These are phyloP conservation scores for Otocyon megalotis DNA, from an alignment of 2,113 vertebrate species.

Conservation along the genomic window DNA sequence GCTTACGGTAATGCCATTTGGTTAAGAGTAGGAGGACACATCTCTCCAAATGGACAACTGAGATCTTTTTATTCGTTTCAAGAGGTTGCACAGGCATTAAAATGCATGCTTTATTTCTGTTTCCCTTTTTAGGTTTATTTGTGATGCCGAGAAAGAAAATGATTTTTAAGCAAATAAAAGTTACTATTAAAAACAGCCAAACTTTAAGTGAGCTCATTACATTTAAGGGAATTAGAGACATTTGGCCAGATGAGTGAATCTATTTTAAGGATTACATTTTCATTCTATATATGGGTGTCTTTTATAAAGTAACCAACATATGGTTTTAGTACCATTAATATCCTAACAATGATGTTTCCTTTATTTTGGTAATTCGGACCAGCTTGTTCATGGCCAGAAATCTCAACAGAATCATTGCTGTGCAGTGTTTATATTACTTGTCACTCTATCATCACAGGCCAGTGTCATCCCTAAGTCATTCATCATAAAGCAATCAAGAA, in stretches of 20 bases:
- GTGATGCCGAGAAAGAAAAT: not conserved
- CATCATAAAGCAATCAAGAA: constrained; percentile 75
- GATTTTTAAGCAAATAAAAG: not conserved
- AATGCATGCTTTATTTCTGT: not conserved
- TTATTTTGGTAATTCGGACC: not conserved
- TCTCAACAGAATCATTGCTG: constrained; percentile 22
- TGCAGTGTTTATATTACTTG: not conserved
- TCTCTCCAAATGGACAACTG: not conserved
- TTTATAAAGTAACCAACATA: not conserved
- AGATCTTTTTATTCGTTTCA: not conserved
- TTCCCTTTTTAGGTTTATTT: not conserved
- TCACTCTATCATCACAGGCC: constrained; percentile 3
- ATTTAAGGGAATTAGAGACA: not conserved
- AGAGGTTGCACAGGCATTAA: not conserved
- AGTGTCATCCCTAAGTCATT: constrained; percentile 55
- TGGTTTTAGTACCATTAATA: constrained; percentile 6
- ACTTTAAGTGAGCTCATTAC: not conserved
- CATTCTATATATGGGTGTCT: not conserved
- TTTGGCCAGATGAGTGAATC: not conserved
- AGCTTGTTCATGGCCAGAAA: not conserved
- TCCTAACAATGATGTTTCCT: not conserved
- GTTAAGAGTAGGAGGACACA: not conserved
- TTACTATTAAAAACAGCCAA: not conserved
- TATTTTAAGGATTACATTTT: constrained; percentile 24
- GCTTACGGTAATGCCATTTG: not conserved